Conservation (phyloP, 2,888 invertebrate species). For the Leptothorax acervorum region DNA sequence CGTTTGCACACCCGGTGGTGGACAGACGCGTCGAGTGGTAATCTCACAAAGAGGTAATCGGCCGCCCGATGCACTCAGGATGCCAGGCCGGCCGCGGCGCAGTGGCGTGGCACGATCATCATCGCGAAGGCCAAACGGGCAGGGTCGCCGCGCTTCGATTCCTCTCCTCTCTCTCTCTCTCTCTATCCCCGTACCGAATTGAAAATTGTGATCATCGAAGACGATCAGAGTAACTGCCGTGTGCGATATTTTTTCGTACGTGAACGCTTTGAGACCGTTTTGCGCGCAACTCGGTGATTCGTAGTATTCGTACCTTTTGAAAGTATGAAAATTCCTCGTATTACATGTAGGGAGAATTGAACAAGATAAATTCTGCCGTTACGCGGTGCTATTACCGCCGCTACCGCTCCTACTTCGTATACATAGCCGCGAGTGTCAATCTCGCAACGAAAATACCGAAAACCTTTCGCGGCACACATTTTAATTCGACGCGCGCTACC, state of each 20-base stretch:
- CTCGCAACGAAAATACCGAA: constrained; percentile 8
- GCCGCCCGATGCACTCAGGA: neutral
- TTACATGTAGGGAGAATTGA: neutral
- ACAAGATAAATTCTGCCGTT: constrained; percentile 8
- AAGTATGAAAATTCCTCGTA: constrained; percentile 1
- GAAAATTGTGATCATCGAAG: constrained; percentile 23
- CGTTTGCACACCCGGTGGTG: constrained; percentile 44
- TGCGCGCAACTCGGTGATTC: neutral
- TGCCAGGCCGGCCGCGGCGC: constrained; percentile 17
- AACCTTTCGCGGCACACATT: constrained; percentile 20
- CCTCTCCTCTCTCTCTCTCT: neutral
- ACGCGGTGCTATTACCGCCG: neutral
- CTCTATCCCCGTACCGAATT: constrained; percentile 1
- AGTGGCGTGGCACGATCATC: constrained; percentile 32
- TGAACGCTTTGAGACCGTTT: neutral
- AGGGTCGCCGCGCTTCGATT: constrained; percentile 23
- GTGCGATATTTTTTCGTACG: neutral
- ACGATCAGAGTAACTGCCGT: neutral
- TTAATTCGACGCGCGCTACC: constrained; percentile 31
- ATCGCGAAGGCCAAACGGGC: constrained; percentile 29
- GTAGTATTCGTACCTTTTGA: neutral
- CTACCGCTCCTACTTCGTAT: neutral
- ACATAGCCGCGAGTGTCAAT: neutral
- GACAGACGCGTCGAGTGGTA: constrained; percentile 45
- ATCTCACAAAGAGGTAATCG: constrained; percentile 48